Conservation (phyloP, 1,140 invertebrate genomes). For the Paramacrobiotus metropolitanus region DNA sequence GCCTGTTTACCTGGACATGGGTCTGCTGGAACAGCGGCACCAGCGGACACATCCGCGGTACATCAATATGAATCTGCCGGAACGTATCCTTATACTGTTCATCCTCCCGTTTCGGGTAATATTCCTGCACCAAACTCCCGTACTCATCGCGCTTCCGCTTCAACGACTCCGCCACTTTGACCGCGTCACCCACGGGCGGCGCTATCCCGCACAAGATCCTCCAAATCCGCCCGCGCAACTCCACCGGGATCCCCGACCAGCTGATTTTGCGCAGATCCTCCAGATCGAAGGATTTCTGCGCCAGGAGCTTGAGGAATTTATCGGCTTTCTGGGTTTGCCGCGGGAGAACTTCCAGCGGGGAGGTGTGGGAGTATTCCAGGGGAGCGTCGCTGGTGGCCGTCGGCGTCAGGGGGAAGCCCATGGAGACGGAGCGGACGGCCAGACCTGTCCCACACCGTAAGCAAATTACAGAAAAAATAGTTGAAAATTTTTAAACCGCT, state of each 20-base stretch:
- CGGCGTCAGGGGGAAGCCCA: not conserved
- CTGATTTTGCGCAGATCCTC: conserved; percentile 11
- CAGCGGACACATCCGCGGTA: conserved; percentile 82
- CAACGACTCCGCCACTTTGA: conserved; percentile 27
- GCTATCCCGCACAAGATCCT: conserved; percentile 36
- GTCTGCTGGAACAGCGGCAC: conserved; percentile 76
- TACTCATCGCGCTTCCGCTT: conserved; percentile 82
- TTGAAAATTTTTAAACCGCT: not conserved
- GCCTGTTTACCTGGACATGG: conserved; percentile 41
- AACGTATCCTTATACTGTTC: conserved; percentile 81
- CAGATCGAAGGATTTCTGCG: conserved; percentile 11
- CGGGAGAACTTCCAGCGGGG: not conserved
- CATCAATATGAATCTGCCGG: conserved; percentile 88
- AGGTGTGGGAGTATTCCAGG: too few species aligned
- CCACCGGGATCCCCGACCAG: conserved; percentile 78
- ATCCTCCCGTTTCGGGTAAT: conserved; percentile 76
- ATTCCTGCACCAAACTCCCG: conserved; percentile 76
- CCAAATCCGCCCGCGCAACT: conserved; percentile 48
- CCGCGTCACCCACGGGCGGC: not conserved
- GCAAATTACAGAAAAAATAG: not conserved
- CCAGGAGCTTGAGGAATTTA: conserved; percentile 11
- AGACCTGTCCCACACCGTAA: not conserved
- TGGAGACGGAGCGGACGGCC: not conserved
- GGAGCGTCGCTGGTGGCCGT: too few species aligned
- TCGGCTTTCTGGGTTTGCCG: conserved; percentile 6